These are phyloP conservation scores for Cochlearius cochlearius DNA, from an alignment of 2,113 vertebrate species.

Conservation along the genomic window DNA sequence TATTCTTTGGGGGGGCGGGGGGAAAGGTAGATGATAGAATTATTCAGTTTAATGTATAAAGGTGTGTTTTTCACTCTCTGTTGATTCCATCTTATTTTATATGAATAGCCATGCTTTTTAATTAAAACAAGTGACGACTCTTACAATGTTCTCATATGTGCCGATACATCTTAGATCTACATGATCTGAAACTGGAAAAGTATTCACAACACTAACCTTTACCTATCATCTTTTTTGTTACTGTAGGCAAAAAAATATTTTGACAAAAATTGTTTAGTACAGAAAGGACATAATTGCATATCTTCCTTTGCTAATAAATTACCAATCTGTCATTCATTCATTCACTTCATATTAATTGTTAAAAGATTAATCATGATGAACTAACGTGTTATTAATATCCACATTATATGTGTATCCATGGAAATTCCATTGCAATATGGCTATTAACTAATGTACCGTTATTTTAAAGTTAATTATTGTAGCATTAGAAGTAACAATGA, in stretches of 20 bases:
- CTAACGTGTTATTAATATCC: slow-evolving; percentile 39
- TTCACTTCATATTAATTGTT: slow-evolving; percentile 48
- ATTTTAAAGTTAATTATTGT: slow-evolving; percentile 49
- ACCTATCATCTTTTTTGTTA: neutral
- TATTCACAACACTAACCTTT: neutral
- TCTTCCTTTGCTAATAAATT: slow-evolving; percentile 39
- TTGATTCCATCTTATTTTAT: neutral
- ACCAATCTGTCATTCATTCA: slow-evolving; percentile 19
- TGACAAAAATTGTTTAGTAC: slow-evolving; percentile 1
- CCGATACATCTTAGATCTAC: neutral
- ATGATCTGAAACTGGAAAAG: neutral
- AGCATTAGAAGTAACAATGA: slow-evolving; percentile 8
- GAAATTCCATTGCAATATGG: slow-evolving; percentile 48
- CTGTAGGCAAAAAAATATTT: neutral
- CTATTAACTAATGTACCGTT: slow-evolving; percentile 46
- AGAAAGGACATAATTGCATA: neutral
- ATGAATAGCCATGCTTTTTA: neutral
- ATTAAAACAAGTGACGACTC: neutral
- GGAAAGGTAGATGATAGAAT: neutral
- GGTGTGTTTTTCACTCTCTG: neutral
- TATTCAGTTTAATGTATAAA: neutral
- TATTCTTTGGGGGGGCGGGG: neutral
- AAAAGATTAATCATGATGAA: slow-evolving; percentile 57
- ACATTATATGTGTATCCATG: slow-evolving; percentile 50
- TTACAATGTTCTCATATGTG: neutral